Evolutionary conservation across 92 coral and sea anemone species (phyloP), one percentile per base, ranked within the genome.

Genomic region (Ricordea florida): DNA sequence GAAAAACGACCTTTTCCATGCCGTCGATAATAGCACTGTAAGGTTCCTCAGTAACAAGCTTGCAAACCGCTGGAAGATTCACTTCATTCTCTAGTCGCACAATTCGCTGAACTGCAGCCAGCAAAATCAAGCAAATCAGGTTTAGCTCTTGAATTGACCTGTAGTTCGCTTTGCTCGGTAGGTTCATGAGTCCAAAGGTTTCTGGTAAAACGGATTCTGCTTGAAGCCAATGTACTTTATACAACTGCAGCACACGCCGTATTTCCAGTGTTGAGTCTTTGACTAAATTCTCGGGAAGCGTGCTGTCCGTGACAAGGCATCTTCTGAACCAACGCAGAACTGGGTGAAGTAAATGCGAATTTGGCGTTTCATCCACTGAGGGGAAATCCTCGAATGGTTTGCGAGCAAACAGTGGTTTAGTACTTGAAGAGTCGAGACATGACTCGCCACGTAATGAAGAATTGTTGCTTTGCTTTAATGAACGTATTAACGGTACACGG

Each of bases 271-370:
- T 40, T 1, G 74, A 62, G 30, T 31, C 73, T 59, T 59, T 40
- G 1, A 70, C 63, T 2, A 83, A 36, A 1, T n/a, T 36, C 4
- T 49, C 56, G 25, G 68, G 89, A 28, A 84, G 76, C 0, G 55
- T 11, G 7, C 60, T 36, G 32, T 35, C 47, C 30, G 65, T 25
- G 22, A 63, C 80, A 2, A 84, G 40, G n/a, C 85, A 69, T 43
- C 32, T 52, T 79, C 78, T 70, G 47, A 85, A 57, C 90, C 90
- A 85, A 29, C 56, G 55, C 6, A 55, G 42, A 38, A 53, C 53
- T 28, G 53, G 21, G 17, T 28, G 30, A 0, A 69, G 18, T 51
- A 7, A 32, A 70, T 25, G 14, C 14, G 41, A 23, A 9, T 20
- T 38, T 17, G 17, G 65, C 10, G 20, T 30, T 11, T 41, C 42